Evolutionary conservation across 2,797 vertebrate species (phyloP), one percentile per base, ranked within the genome.

Genomic region (Enteromius anoplus): DNA sequence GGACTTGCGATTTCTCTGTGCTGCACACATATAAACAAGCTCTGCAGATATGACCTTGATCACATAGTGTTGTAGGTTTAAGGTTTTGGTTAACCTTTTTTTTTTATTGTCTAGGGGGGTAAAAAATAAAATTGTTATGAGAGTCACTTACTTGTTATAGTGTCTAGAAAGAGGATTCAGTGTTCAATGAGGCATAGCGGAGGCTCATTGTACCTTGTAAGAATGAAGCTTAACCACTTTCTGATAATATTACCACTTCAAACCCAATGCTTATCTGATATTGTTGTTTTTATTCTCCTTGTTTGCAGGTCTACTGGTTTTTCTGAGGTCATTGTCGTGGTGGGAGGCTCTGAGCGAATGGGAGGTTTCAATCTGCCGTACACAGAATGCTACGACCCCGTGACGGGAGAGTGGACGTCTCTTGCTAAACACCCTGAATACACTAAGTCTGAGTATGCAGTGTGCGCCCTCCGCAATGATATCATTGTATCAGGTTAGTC

Each of bases 311-410:
- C 97, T 3, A 99, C 98, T 10, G 97, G 98, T 85, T 98, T 93
- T 92, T 97, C 97, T 60, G 98, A 99, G 91, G 97, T 99, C 88
- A 98, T 99, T 73, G 97, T 99, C 89, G 97, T 99, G 72, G 97
- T 99, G 49, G 98, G 98, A 84, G 98, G 98, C 82, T 99, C 97
- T 90, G 98, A 99, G 91, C 93, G 98, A 86, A 93, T 97, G 14
- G 98, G 98, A 58, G 97, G 97, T 45, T 99, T 99, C 93, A 99
- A 99, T 91, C 93, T 99, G 88, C 98, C 98, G 0, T 99, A 99
- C 85, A 99, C 97, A 0, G 98, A 99, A 89, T 99, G 98, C 92
- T 99, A 97, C 14, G 97, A 99, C 88, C 98, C 98, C 3, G 96
- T 98, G 85, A 98, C 97, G 53, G 98, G 98, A 86, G 97, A 98